phyloP scores from a whole-genome alignment of 1,140 invertebrate genomes.

The Drosophila watanabei region DNA sequence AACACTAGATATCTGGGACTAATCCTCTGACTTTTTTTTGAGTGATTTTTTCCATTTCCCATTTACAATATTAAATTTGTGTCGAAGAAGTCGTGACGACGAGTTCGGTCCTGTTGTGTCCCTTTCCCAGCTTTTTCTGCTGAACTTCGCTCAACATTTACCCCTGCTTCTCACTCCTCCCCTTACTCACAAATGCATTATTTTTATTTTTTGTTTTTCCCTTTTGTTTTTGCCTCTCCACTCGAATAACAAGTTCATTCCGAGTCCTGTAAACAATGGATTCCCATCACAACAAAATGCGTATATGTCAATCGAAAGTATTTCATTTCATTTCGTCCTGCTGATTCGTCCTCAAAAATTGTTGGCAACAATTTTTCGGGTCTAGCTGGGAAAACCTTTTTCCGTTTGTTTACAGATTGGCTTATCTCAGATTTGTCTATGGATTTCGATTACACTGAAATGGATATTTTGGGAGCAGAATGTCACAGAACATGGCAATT shows the following conservation, averaged over 20 bases:
- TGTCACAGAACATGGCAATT: conserved; percentile 46
- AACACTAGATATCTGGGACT: neutral
- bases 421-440: conserved; percentile 56
- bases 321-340: conserved; percentile 46
- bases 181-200: conserved; percentile 38
- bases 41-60: conserved; percentile 39
- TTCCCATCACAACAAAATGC: conserved; percentile 50
- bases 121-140: conserved; percentile 23
- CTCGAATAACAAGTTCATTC: conserved; percentile 59
- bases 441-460: conserved; percentile 51
- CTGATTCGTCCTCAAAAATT: conserved; percentile 39
- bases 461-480: conserved; percentile 40
- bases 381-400: conserved; percentile 23
- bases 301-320: conserved; percentile 56
- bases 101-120: conserved; percentile 19
- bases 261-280: conserved; percentile 51
- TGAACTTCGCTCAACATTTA: conserved; percentile 27
- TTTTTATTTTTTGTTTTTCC: conserved; percentile 32
- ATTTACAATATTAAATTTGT: conserved; percentile 56
- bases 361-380: conserved; percentile 33
- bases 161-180: neutral
- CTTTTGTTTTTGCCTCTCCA: conserved; percentile 34
- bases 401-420: conserved; percentile 48
- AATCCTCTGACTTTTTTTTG: conserved; percentile 7
- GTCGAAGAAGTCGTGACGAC: conserved; percentile 34